Conservation (phyloP, 2,113 vertebrate species). For the Eptatretus burgeri region DNA sequence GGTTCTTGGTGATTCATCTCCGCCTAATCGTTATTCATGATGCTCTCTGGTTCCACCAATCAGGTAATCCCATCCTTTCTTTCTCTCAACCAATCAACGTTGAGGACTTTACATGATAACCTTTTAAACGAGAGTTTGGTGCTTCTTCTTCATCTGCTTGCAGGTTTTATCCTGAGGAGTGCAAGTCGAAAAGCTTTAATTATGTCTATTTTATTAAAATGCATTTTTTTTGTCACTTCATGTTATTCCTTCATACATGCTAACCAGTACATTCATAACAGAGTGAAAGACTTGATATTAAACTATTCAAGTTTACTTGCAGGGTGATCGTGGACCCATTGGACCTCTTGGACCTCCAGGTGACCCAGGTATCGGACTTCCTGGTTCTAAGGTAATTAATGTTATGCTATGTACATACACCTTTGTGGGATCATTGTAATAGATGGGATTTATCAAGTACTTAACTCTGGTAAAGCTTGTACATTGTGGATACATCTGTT, state of each 20-base stretch:
- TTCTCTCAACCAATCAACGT: too few species aligned
- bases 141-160: too few species aligned
- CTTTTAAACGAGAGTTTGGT: too few species aligned
- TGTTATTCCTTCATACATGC: background rate
- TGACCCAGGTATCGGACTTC: constrained; percentile 25
- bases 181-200: too few species aligned
- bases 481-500: background rate
- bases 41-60: too few species aligned
- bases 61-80: too few species aligned
- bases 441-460: background rate
- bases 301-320: constrained; percentile 7
- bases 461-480: background rate
- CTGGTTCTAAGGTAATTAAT: constrained; percentile 34
- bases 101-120: too few species aligned
- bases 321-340: constrained; percentile 26
- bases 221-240: background rate
- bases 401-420: background rate
- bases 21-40: too few species aligned
- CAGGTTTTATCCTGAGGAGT: too few species aligned
- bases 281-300: constrained; percentile 1
- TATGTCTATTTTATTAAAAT: too few species aligned
- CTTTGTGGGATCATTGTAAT: constrained; percentile 4
- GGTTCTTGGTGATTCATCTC: too few species aligned
- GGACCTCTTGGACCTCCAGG: constrained; percentile 31
- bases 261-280: background rate